These are phyloP conservation scores for Parnassius smintheus DNA, from an alignment of 2,888 invertebrate genomes.

Conservation along the genomic window DNA sequence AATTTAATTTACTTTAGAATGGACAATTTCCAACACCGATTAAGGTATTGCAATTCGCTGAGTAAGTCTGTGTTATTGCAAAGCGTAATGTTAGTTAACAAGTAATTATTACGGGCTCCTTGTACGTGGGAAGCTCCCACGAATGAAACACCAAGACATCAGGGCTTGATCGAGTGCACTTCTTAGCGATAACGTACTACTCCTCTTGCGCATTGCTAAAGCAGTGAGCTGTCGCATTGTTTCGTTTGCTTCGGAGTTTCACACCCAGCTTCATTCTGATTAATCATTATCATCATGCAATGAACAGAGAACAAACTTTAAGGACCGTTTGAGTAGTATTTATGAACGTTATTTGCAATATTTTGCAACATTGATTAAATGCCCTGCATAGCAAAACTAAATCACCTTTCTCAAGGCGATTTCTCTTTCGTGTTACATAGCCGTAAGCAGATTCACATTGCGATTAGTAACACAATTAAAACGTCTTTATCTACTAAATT, in stretches of 20 bases:
- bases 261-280: constrained; percentile 12
- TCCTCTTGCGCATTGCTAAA: constrained; percentile 42
- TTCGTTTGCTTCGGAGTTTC: constrained; percentile 42
- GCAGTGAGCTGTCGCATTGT: constrained; percentile 52
- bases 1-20: too few relatives aligned
- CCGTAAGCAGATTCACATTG: constrained; percentile 50
- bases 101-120: constrained; percentile 53
- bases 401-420: constrained; percentile 68
- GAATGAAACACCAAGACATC: constrained; percentile 44
- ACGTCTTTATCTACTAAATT: constrained; percentile 58
- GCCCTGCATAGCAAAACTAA: constrained; percentile 58
- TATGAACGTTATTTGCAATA: constrained; percentile 46
- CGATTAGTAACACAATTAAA: constrained; percentile 60
- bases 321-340: constrained; percentile 35
- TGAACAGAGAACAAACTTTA: constrained; percentile 44
- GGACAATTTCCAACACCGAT: constrained; percentile 5
- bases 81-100: constrained; percentile 59
- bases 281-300: constrained; percentile 29
- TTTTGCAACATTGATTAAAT: constrained; percentile 50
- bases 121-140: constrained; percentile 73
- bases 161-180: constrained; percentile 56
- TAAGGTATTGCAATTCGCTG: constrained; percentile 17
- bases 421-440: constrained; percentile 54
- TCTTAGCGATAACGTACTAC: constrained; percentile 58
- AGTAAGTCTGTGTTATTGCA: constrained; percentile 43